Conservation (phyloP, 2,888 invertebrate genomes). For the Brenthis daphne region DNA sequence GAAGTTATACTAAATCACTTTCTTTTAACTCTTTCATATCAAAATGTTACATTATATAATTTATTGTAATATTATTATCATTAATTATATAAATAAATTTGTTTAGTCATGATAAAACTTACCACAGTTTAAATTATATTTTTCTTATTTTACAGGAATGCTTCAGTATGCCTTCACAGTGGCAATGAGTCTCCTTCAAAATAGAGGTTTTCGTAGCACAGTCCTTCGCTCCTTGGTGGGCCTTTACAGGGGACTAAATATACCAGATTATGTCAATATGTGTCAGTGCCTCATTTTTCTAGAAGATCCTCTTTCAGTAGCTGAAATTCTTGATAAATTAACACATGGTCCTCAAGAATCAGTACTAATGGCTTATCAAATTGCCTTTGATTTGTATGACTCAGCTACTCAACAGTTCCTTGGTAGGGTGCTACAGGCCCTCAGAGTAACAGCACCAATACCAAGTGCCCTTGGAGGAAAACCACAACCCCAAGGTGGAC, state of each 20-base stretch:
- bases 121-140: not conserved
- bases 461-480: constrained; percentile 89
- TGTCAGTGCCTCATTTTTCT: constrained; percentile 98
- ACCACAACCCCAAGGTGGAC: constrained; percentile 86
- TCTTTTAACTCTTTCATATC: too few species aligned
- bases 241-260: constrained; percentile 92
- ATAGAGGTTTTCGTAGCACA: constrained; percentile 94
- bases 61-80: too few species aligned
- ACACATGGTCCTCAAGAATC: constrained; percentile 89
- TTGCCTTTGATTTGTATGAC: constrained; percentile 99
- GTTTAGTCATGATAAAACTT: not conserved
- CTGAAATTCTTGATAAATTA: constrained; percentile 94
- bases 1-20: not conserved
- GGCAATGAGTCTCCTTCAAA: constrained; percentile 97
- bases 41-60: too few species aligned
- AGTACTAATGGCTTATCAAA: constrained; percentile 98
- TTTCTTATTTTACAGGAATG: constrained; percentile 83
- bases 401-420: constrained; percentile 99
- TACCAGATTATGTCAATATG: constrained; percentile 99
- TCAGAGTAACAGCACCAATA: constrained; percentile 91
- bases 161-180: constrained; percentile 97
- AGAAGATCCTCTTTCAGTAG: constrained; percentile 96
- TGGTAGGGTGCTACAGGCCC: constrained; percentile 90
- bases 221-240: constrained; percentile 94
- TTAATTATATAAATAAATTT: not conserved